Base-by-base conservation (phyloP, 2,797 vertebrate species). In the Falco rusticolus region DNA sequence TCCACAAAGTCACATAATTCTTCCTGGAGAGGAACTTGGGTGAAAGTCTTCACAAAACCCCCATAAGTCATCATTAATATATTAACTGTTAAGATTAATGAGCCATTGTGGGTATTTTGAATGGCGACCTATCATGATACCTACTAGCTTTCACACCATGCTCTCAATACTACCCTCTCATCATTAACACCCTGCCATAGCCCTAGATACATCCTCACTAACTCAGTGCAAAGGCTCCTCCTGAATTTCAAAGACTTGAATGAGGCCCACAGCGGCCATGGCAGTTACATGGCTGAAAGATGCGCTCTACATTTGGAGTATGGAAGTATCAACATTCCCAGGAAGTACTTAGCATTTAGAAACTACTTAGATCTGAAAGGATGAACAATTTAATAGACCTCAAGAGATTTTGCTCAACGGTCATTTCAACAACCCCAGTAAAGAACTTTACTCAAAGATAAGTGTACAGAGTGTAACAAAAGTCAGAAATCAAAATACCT, bases 261-360 rank as follows among this genome's bases (percentile, higher is more conserved):
- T 0, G 0, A 85, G 28, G 34, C 24, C 56, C 25, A 18, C 0
- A 11, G 60, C 2, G 1, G 6, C 70, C 64, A 29, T n/a, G 33
- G 65, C n/a, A 54, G 53, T 10, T 18, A 48, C 31, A 6, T 0
- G n/a, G 53, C 53, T 45, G 53, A 75, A 84, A 66, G 31, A 13
- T 50, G 21, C 17, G 5, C 19, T 51, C 13, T 5, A 21, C 53
- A 7, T 56, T 77, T 24, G 13, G 5, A 31, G 7, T 54, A 16
- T 1, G 39, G 54, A n/a, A 60, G 7, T 4, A 76, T 9, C 61
- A 57, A 15, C 41, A 31, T 12, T 53, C 29, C 51, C 65, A 72
- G 37, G 45, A 60, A 81, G n/a, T 11, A 47, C 21, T 71, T 7
- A 64, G n/a, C 70, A 75, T 78, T 77, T 28, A 56, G 22, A 75